Conservation (phyloP, 1,140 invertebrate genomes). For the Lepidotrigona ventralis region DNA sequence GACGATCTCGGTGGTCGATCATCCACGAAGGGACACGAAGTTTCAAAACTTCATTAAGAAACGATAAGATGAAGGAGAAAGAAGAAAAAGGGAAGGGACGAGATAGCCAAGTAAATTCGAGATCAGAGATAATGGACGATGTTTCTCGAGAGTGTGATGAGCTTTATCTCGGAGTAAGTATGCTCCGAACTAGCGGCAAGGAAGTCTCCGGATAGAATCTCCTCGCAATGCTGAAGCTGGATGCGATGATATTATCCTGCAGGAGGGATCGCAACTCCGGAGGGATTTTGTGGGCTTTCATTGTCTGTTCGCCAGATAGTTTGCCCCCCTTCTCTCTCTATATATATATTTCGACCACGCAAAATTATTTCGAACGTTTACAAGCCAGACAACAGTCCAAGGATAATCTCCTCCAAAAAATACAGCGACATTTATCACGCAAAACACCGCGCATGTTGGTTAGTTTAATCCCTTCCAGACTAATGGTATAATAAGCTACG, state of each 20-base stretch:
- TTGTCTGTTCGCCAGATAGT: not conserved
- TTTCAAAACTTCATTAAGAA: not conserved
- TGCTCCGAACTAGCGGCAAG: constrained; percentile 12
- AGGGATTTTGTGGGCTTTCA: constrained; percentile 15
- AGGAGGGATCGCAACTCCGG: constrained; percentile 1
- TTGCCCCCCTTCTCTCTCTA: no score
- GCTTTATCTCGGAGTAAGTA: constrained; percentile 23
- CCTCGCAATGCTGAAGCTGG: not conserved
- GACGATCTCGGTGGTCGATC: no score
- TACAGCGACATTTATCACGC: not conserved
- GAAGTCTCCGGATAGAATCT: not conserved
- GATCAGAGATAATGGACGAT: not conserved
- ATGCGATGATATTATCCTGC: constrained; percentile 25
- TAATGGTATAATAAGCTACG: not conserved
- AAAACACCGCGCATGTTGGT: not conserved
- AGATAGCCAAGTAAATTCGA: not conserved
- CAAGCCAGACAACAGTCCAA: not conserved
- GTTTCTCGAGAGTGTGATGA: constrained; percentile 20
- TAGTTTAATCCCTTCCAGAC: not conserved
- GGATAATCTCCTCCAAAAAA: not conserved
- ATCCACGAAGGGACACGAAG: no score
- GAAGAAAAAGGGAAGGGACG: not conserved
- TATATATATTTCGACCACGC: no score
- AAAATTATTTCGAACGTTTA: constrained; percentile 19
- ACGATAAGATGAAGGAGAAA: not conserved